Conservation (phyloP, 2,888 invertebrate genomes). For the Cetonia aurata region DNA sequence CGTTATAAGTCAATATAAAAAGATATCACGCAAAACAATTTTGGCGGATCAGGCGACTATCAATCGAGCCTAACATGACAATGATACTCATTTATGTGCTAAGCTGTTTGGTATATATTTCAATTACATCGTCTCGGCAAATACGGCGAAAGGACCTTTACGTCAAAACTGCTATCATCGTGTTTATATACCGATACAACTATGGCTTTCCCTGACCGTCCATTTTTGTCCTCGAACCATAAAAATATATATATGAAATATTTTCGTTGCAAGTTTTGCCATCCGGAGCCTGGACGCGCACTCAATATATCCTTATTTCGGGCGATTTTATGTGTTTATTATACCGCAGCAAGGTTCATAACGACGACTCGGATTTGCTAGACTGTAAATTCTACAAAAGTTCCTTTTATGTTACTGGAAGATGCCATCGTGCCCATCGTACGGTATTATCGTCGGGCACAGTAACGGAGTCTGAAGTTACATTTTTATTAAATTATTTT, state of each 20-base stretch:
- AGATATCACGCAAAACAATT: slow-evolving; percentile 23
- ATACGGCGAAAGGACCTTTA: slow-evolving; percentile 27
- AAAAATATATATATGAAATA: slow-evolving; percentile 67
- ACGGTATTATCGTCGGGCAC: slow-evolving; percentile 23
- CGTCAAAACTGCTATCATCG: slow-evolving; percentile 16
- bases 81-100: slow-evolving; percentile 62
- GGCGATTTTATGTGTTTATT: slow-evolving; percentile 68
- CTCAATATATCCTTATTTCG: slow-evolving; percentile 69
- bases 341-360: slow-evolving; percentile 67
- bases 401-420: slow-evolving; percentile 52
- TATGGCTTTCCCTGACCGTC: slow-evolving; percentile 62
- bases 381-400: slow-evolving; percentile 64
- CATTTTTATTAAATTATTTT: slow-evolving; percentile 42
- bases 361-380: slow-evolving; percentile 63
- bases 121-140: slow-evolving; percentile 59
- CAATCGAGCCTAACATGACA: slow-evolving; percentile 65
- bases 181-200: slow-evolving; percentile 52
- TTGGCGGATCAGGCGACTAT: slow-evolving; percentile 54
- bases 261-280: slow-evolving; percentile 63
- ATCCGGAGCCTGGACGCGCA: slow-evolving; percentile 60
- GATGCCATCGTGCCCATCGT: slow-evolving; percentile 14
- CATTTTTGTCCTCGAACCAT: slow-evolving; percentile 60
- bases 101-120: slow-evolving; percentile 65
- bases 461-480: slow-evolving; percentile 26
- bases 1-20: slow-evolving; percentile 1